A percentile compares a stretch with the other conserved stretches of the same genome.
These are phyloP conservation scores for Diploptera punctata DNA, from an alignment of 2,888 invertebrate species.

Conservation along the genomic window DNA sequence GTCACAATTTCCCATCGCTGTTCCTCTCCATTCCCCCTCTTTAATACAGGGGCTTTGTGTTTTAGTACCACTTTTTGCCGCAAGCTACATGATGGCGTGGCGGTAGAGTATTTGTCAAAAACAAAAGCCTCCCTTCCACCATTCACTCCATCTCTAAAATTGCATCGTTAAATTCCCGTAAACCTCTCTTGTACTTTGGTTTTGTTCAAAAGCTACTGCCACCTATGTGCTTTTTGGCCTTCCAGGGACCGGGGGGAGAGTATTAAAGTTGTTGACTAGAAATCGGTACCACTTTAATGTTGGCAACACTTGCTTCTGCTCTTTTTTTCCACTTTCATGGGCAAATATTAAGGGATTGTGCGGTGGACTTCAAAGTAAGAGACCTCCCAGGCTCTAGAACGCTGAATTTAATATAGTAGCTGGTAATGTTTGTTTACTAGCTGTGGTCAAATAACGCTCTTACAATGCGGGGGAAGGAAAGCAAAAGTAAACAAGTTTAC, in stretches of 20 bases:
- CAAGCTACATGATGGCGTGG: neutral
- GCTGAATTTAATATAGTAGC: neutral
- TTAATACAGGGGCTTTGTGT: conserved; percentile 1
- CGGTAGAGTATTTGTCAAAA: conserved; percentile 7
- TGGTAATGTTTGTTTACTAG: no score
- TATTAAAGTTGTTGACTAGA: neutral
- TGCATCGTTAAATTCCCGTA: conserved; percentile 1
- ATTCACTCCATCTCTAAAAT: neutral
- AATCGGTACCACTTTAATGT: neutral
- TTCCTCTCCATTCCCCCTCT: neutral
- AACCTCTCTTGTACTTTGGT: neutral
- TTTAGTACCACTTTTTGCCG: conserved; percentile 6
- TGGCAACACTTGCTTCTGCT: neutral
- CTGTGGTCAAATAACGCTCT: no score
- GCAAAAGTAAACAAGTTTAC: no score
- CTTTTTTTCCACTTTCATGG: neutral
- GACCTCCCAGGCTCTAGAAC: neutral
- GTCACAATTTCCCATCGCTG: no score
- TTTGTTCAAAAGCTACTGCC: neutral
- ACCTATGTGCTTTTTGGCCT: neutral
- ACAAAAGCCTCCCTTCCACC: neutral
- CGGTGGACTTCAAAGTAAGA: no score
- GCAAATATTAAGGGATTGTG: neutral
- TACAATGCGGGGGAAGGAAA: no score
- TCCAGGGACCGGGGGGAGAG: no score